phyloP scores from a whole-genome alignment of 2,888 invertebrate species.

The Drosophila affinis region DNA sequence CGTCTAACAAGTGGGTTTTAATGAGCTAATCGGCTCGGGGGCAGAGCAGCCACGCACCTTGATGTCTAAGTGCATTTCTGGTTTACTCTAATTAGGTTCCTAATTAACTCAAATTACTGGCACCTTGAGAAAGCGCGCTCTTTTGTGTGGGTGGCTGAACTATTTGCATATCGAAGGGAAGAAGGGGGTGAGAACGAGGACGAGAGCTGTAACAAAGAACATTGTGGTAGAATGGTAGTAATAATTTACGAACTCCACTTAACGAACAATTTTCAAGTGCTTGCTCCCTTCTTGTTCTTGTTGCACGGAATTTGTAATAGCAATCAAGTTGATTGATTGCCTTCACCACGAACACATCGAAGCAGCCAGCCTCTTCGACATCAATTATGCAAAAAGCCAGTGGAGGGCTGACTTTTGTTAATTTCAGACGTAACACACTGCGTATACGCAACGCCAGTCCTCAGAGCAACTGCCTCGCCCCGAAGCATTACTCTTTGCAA shows the following conservation, averaged over 20 bases:
- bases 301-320: conserved; percentile 38
- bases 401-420: conserved; percentile 32
- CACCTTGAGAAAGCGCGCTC: background rate
- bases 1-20: background rate
- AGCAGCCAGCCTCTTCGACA: conserved; percentile 24
- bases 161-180: conserved; percentile 14
- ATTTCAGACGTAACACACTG: conserved; percentile 40
- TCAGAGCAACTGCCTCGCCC: background rate
- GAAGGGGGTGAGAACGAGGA: no score
- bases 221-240: conserved; percentile 14
- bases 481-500: no score
- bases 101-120: conserved; percentile 10
- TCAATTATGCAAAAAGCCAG: conserved; percentile 55
- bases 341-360: conserved; percentile 23
- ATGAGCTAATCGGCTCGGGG: background rate
- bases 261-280: conserved; percentile 30
- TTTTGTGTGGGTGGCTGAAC: conserved; percentile 3
- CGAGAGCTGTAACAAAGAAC: conserved; percentile 5
- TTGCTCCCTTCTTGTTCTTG: conserved; percentile 10
- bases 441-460: conserved; percentile 50
- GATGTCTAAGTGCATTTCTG: conserved; percentile 15
- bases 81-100: background rate
- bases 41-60: background rate
- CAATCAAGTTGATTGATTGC: conserved; percentile 68
- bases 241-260: conserved; percentile 39